These are phyloP conservation scores for Lasioglossum zephyrum DNA, from an alignment of 2,888 invertebrate species.

Conservation along the genomic window DNA sequence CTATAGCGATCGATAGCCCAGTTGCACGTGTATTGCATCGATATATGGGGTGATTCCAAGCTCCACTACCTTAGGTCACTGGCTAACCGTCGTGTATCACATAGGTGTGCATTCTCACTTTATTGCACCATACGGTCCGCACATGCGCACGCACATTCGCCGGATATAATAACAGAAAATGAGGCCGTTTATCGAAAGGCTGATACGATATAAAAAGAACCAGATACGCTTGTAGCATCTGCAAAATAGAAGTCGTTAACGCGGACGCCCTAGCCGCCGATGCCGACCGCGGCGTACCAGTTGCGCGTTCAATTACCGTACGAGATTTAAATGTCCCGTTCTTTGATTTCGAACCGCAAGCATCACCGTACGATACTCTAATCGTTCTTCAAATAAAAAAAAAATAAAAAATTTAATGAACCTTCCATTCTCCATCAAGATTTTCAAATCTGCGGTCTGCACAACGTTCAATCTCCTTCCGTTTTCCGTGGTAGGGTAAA, in stretches of 20 bases:
- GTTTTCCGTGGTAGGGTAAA: too few species aligned
- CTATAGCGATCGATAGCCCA: slow-evolving; percentile 81
- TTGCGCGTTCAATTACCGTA: not conserved
- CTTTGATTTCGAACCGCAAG: not conserved
- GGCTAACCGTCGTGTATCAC: slow-evolving; percentile 76
- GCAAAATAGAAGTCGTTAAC: slow-evolving; percentile 52
- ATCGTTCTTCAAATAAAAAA: not conserved
- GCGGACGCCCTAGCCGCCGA: slow-evolving; percentile 3
- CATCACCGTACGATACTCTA: too few species aligned
- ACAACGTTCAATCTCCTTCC: too few species aligned
- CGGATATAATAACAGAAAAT: slow-evolving; percentile 65
- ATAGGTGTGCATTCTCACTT: slow-evolving; percentile 66
- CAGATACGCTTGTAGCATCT: slow-evolving; percentile 49
- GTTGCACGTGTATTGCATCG: slow-evolving; percentile 81
- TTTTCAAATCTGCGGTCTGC: too few species aligned
- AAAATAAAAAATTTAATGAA: too few species aligned
- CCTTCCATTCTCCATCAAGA: not conserved
- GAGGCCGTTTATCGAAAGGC: slow-evolving; percentile 64
- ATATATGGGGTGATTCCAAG: slow-evolving; percentile 73
- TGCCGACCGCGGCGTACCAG: not conserved
- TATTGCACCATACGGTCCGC: slow-evolving; percentile 66
- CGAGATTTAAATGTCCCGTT: not conserved
- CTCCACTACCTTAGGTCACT: slow-evolving; percentile 76
- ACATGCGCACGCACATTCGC: slow-evolving; percentile 69
- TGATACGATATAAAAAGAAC: slow-evolving; percentile 63